A percentile compares a stretch with the other conserved stretches of the same genome.
Conservation (phyloP, 1,140 invertebrate species). For the Mizuhopecten yessoensis region DNA sequence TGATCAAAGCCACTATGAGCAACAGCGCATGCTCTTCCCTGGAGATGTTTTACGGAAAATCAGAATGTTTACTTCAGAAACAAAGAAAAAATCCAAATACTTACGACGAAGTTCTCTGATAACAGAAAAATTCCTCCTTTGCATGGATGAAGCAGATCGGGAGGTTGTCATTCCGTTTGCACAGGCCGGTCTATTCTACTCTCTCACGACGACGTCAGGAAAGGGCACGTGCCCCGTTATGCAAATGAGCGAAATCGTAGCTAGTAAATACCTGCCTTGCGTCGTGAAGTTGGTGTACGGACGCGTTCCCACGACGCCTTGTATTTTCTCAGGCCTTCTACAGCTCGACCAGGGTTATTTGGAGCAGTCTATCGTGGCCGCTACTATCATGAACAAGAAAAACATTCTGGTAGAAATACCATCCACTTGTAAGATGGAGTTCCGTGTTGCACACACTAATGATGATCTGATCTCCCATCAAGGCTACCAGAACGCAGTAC, state of each 20-base stretch:
- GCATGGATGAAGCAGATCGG: conserved; percentile 71
- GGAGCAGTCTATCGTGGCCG: conserved; percentile 70
- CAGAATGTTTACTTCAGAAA: conserved; percentile 64
- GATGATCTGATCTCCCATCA: conserved; percentile 53
- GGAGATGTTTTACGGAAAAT: conserved; percentile 70
- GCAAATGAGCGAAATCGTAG: conserved; percentile 66
- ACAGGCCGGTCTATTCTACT: conserved; percentile 70
- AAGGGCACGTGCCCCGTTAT: conserved; percentile 61
- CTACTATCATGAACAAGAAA: conserved; percentile 67
- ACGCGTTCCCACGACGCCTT: conserved; percentile 65
- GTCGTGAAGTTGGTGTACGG: conserved; percentile 72
- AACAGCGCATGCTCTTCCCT: conserved; percentile 65
- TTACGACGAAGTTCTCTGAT: conserved; percentile 62
- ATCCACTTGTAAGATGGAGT: conserved; percentile 61
- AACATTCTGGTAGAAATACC: conserved; percentile 73
- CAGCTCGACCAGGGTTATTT: conserved; percentile 62
- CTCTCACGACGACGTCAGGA: conserved; percentile 56
- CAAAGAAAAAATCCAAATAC: conserved; percentile 61
- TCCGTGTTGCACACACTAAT: conserved; percentile 62
- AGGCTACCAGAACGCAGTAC: conserved; percentile 63
- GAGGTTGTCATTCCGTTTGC: conserved; percentile 70
- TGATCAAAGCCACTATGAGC: conserved; percentile 44
- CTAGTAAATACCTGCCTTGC: conserved; percentile 63
- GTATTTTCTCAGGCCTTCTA: conserved; percentile 70
- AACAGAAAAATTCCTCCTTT: conserved; percentile 68